Base-by-base conservation (phyloP, 2,113 vertebrate genomes). In the Cyrtonyx montezumae region DNA sequence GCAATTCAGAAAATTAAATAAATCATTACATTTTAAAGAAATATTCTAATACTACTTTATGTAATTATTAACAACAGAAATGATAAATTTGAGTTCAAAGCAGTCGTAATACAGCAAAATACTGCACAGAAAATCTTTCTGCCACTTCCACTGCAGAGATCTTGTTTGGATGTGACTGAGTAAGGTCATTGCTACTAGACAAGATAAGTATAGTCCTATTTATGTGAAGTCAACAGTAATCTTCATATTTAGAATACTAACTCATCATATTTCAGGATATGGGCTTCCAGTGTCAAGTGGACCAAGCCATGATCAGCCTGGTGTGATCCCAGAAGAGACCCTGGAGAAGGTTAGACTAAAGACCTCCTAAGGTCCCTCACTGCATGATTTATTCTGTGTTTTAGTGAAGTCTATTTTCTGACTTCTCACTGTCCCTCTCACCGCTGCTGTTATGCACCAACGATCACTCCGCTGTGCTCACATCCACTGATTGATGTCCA, bases 1-100 rank as follows among this genome's bases (percentile, higher is more conserved):
- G n/a, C 58, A 28, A 79, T 69, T 79, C 66, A 48, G 13, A 76
- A 90, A 85, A 87, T 34, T 65, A 73, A 89, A 34, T 19, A 53
- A 51, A 46, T 7, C 9, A 19, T 40, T 43, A 40, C 1, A 21
- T 37, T 43, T 26, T 20, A 40, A 70, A 37, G 16, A 55, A 43
- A 30, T 16, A 11, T 19, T 8, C 37, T 34, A 22, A 22, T 40
- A 16, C 42, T 13, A 65, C 49, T 62, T 26, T 70, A 20, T 86
- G 9, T 16, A 48, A 58, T 70, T 79, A 20, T 55, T 79, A 12
- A 19, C 22, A 37, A 22, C 11, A 42, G 53, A 49, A 4, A 84
- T 34, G 11, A 26, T 20, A 51, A 81, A 45, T 30, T 49, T 10
- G 9, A 63, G 4, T 26, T 45, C 1, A 1, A 3, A 84, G 22